phyloP scores from a whole-genome alignment of 1,140 invertebrate genomes.

The Oryctes rhinoceros region DNA sequence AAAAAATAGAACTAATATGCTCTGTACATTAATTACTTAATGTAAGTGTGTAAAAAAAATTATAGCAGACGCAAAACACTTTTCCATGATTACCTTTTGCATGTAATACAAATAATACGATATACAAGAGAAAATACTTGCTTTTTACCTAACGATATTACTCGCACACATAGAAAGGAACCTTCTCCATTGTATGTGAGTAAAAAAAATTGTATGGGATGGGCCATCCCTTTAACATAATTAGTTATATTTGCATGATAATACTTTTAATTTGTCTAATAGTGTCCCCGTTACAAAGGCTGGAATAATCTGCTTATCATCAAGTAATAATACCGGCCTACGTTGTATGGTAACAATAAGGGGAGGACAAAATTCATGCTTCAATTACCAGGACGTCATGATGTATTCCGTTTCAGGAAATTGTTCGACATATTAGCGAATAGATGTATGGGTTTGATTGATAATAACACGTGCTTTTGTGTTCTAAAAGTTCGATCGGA shows the following conservation, averaged over 20 bases:
- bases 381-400: background rate
- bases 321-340: background rate
- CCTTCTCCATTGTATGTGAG: background rate
- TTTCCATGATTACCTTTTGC: background rate
- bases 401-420: slow-evolving; percentile 33
- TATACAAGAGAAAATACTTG: background rate
- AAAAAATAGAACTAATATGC: too few species aligned
- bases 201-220: background rate
- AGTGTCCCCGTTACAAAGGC: slow-evolving; percentile 7
- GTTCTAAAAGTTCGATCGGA: background rate
- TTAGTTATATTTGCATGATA: slow-evolving; percentile 15
- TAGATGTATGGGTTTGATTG: slow-evolving; percentile 17
- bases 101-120: background rate
- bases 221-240: background rate
- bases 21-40: background rate
- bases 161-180: background rate
- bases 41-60: background rate
- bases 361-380: slow-evolving; percentile 11
- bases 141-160: background rate
- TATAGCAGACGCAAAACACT: background rate
- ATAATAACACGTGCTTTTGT: slow-evolving; percentile 26
- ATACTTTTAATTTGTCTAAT: slow-evolving; percentile 10
- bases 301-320: background rate
- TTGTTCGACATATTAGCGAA: slow-evolving; percentile 35
- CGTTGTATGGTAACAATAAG: background rate